Evolutionary conservation across 2,113 vertebrate genomes (phyloP).

Genomic region (Oryzias javanicus): DNA sequence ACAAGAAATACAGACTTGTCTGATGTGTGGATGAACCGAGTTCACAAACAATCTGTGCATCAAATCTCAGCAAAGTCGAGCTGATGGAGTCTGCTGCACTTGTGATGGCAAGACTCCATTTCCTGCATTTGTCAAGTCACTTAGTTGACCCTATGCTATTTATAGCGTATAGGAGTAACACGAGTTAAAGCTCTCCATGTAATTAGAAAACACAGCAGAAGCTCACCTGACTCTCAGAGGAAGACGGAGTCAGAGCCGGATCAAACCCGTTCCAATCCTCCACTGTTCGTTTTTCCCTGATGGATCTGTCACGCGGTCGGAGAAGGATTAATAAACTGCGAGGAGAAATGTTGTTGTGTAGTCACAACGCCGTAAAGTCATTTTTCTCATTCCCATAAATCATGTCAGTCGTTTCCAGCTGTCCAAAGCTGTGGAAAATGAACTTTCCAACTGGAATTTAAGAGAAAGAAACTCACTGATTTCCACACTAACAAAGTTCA

Average conservation of each 20-base stretch:
- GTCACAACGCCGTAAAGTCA: too few relatives aligned
- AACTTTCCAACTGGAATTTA: too few relatives aligned
- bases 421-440: too few relatives aligned
- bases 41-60: constrained; percentile 11
- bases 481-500: too few relatives aligned
- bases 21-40: not conserved
- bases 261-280: not conserved
- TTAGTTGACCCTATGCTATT: constrained; percentile 60
- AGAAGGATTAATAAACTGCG: too few relatives aligned
- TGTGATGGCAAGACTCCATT: constrained; percentile 20
- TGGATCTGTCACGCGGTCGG: too few relatives aligned
- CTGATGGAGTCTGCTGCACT: constrained; percentile 17
- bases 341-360: too few relatives aligned
- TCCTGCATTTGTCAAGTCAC: constrained; percentile 28
- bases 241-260: constrained; percentile 4
- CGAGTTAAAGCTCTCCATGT: constrained; percentile 51
- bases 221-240: constrained; percentile 32
- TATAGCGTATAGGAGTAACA: constrained; percentile 59
- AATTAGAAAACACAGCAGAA: constrained; percentile 59
- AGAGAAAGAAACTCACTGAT: too few relatives aligned
- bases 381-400: too few relatives aligned
- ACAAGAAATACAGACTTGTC: too few relatives aligned
- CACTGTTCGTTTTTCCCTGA: too few relatives aligned
- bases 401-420: too few relatives aligned
- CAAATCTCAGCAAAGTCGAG: constrained; percentile 26